A percentile compares a stretch with the other conserved stretches of the same genome.
Evolutionary conservation across 2,888 invertebrate species (phyloP).

Genomic region (Ectemnius cavifrons): DNA sequence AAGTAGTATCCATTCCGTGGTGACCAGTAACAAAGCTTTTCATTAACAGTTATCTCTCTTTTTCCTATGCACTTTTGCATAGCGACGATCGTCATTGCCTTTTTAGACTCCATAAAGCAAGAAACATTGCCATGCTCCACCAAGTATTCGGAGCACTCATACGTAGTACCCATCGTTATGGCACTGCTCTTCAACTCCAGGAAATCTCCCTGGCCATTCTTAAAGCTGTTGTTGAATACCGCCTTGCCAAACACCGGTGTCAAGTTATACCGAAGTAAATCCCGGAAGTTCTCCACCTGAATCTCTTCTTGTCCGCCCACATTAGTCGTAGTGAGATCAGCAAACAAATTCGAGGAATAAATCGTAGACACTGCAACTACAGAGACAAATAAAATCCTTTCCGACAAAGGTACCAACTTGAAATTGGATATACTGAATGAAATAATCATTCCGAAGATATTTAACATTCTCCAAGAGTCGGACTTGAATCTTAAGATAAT

Average conservation of each 20-base stretch:
- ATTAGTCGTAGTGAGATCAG: conserved; percentile 13
- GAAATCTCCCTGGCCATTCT: not conserved
- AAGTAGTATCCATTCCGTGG: conserved; percentile 13
- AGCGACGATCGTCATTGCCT: not conserved
- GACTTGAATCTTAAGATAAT: conserved; percentile 24
- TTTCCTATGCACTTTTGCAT: not conserved
- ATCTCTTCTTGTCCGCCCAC: not conserved
- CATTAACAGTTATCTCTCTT: not conserved
- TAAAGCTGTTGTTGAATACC: conserved; percentile 10
- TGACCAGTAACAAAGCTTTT: conserved; percentile 16
- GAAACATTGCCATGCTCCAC: conserved; percentile 10
- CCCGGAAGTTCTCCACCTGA: conserved; percentile 14
- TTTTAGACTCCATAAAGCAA: conserved; percentile 27
- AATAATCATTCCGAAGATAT: conserved; percentile 36
- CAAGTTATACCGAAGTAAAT: conserved; percentile 20
- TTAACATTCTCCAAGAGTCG: conserved; percentile 31
- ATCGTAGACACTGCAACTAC: conserved; percentile 11
- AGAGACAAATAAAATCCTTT: conserved; percentile 11
- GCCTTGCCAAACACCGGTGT: not conserved
- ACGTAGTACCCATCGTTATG: not conserved
- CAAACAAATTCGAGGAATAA: conserved; percentile 29
- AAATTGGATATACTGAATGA: conserved; percentile 1
- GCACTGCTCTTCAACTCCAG: conserved; percentile 16
- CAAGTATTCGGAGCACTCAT: conserved; percentile 2
- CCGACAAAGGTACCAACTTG: not conserved